Base-by-base conservation (phyloP, 2,113 vertebrate genomes). In the Oreochromis tanganicae region DNA sequence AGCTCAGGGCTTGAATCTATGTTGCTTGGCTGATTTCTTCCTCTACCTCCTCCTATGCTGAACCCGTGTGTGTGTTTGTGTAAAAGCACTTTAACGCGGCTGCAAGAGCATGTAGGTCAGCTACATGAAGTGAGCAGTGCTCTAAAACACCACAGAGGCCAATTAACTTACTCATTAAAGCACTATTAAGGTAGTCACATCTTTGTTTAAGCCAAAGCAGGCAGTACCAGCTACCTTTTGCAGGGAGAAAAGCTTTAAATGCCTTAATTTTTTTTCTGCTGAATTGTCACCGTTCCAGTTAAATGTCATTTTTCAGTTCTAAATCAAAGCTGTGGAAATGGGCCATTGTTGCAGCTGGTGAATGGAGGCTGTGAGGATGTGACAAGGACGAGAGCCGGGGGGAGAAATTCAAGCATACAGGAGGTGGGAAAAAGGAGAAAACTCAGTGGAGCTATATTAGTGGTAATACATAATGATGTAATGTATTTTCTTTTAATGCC, bases 251-350 rank as follows among this genome's bases (percentile, higher is more conserved):
- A 50, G 8, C 21, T 19, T 55, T 4, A 16, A 81, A 80, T 32
- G 63, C 34, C 32, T 50, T 38, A 9, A 38, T 32, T 24, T 48
- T 5, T 59, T 68, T 32, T 7, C 13, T 1, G 1, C 56, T 55
- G 11, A 84, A 21, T 48, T 91, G 82, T 71, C 75, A 73, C 68
- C 66, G 83, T 82, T 68, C 52, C 27, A 36, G 46, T 36, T 46
- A 92, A 89, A 91, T 90, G 63, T 89, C 73, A 56, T 43, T 41
- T 85, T 88, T 80, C 3, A 34, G 63, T 68, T 34, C 43, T 38
- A 83, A 92, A 86, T 94, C 59, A 83, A 81, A 93, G 73, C 34
- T 84, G 83, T 55, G 57, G 88, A 95, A 95, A 88, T 84, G 82
- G 93, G 93, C 95, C 93, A 91, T 73, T 29, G 84, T 55, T 84